phyloP scores from a whole-genome alignment of 1,140 invertebrate genomes.

The Maconellicoccus hirsutus region DNA sequence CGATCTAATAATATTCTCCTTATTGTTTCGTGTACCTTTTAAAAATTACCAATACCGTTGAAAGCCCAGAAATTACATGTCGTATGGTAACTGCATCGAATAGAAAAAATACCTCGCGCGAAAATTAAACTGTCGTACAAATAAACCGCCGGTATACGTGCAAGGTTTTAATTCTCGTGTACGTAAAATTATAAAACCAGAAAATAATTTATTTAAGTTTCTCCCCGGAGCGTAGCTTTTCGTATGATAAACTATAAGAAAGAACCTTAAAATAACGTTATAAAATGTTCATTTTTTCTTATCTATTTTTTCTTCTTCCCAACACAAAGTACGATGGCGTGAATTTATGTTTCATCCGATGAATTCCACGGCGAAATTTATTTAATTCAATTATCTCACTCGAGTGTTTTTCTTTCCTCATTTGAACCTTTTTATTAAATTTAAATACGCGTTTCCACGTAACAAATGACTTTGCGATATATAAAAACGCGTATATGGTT shows the following conservation, averaged over 20 bases:
- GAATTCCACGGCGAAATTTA: not conserved
- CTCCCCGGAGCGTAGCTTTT: not conserved
- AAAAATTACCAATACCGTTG: too few species aligned
- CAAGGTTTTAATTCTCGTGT: not conserved
- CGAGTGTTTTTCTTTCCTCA: not conserved
- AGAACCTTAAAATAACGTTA: not conserved
- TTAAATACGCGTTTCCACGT: not conserved
- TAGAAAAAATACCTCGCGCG: too few species aligned
- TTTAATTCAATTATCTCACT: not conserved
- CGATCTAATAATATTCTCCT: too few species aligned
- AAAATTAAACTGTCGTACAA: not conserved
- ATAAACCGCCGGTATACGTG: not conserved
- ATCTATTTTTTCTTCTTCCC: not conserved
- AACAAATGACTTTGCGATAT: too few species aligned
- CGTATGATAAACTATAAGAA: not conserved
- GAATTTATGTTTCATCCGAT: too few species aligned
- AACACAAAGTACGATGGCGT: too few species aligned
- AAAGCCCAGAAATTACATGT: too few species aligned
- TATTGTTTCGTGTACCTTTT: too few species aligned
- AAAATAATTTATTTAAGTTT: constrained; percentile 1
- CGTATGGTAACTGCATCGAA: too few species aligned
- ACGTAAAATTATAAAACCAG: not conserved
- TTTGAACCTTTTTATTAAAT: not conserved
- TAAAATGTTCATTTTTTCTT: constrained; percentile 10
- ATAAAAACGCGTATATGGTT: too few species aligned